phyloP scores from a whole-genome alignment of 2,888 invertebrate species.

The Drosophila ustulata region DNA sequence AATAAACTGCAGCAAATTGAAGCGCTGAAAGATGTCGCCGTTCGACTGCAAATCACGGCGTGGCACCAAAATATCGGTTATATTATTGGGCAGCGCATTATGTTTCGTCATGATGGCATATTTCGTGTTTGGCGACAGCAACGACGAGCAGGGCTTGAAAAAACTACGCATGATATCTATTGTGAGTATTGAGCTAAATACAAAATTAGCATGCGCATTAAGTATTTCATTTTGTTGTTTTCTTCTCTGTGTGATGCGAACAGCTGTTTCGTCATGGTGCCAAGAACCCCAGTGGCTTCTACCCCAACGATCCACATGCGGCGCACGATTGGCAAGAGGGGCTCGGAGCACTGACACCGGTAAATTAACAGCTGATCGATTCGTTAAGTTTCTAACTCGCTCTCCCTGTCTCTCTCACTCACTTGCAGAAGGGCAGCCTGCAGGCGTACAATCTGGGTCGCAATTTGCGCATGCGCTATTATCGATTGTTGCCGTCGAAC shows the following conservation, averaged over 20 bases:
- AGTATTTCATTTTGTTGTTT: constrained; percentile 11
- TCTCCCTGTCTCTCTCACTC: not conserved
- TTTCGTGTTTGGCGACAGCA: constrained; percentile 84
- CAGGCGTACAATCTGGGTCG: constrained; percentile 91
- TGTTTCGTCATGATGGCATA: constrained; percentile 83
- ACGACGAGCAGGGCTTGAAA: constrained; percentile 82
- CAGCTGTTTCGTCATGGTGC: constrained; percentile 85
- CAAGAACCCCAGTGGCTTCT: constrained; percentile 89
- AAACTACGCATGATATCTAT: constrained; percentile 84
- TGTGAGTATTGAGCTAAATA: constrained; percentile 68
- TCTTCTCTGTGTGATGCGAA: constrained; percentile 6
- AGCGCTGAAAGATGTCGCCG: constrained; percentile 60
- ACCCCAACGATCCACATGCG: constrained; percentile 92
- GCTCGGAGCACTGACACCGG: constrained; percentile 90
- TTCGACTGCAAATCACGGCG: constrained; percentile 81
- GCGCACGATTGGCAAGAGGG: constrained; percentile 93
- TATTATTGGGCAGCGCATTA: constrained; percentile 81
- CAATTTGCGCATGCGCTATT: constrained; percentile 90
- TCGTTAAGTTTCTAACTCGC: constrained; percentile 2
- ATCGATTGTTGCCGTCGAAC: constrained; percentile 88
- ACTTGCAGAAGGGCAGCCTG: constrained; percentile 89
- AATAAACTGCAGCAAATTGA: constrained; percentile 62
- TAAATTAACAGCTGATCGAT: constrained; percentile 37
- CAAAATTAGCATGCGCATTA: constrained; percentile 24
- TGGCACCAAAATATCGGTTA: constrained; percentile 83